Evolutionary conservation across 2,888 invertebrate species (phyloP), one percentile per base, ranked within the genome.

Genomic region (Erebia aethiops): DNA sequence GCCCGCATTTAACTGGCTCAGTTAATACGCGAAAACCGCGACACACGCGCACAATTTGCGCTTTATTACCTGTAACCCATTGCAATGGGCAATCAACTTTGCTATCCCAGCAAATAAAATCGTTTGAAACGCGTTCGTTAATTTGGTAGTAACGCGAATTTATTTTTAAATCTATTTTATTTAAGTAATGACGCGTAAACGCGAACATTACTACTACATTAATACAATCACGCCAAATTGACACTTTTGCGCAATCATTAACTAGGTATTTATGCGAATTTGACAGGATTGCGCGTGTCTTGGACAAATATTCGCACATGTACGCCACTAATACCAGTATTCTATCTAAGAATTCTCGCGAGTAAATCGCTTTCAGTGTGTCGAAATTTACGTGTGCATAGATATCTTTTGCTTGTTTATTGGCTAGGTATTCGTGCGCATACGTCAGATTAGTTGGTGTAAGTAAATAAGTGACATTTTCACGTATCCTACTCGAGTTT

Each of bases 1-100:
- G 82, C 84, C 78, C 78, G 72, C 63, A 51, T 58, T 66, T 63
- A 52, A 65, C 26, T 14, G 18, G 60, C 54, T 70, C 67, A 69
- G 74, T 72, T 66, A 70, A 74, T 70, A 75, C 76, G 67, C 69
- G 69, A 56, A 52, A 18, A 58, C 16, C 21, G 52, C 64, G 16
- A 63, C 67, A 57, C 60, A 61, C 60, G 58, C 62, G 70, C 70
- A 43, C 13, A 63, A 43, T 16, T 16, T 16, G 61, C 58, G 60
- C 68, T 1, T 58, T 16, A n/a, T 43, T 52, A 60, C 16, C 2
- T 21, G 26, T 51, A 21, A 61, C 69, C 67, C 62, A 61, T 71
- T 62, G 71, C 70, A 69, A 66, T 49, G 62, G 71, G 60, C 67
- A 60, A 68, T 61, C 43, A n/a, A n/a, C 43, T 65, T 57, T 21